phyloP scores from a whole-genome alignment of 2,113 vertebrate genomes.

The Bothrops jararaca region DNA sequence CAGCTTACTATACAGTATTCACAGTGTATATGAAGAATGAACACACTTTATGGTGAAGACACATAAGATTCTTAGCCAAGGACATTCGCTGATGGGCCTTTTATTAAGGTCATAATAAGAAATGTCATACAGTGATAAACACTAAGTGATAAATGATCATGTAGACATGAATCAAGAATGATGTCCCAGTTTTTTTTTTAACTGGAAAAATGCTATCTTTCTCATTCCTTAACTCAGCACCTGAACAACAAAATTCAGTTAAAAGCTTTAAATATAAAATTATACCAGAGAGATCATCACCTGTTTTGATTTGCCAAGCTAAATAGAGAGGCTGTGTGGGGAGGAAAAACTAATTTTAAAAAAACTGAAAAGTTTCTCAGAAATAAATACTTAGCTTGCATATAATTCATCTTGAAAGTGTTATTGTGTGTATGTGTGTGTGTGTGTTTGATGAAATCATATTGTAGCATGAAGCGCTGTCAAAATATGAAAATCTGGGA shows the following conservation, averaged over 20 bases:
- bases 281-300: neutral
- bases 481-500: neutral
- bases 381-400: neutral
- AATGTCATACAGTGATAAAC: slow-evolving; percentile 44
- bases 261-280: slow-evolving; percentile 33
- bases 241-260: neutral
- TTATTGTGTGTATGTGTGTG: neutral
- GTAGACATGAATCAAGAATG: slow-evolving; percentile 38
- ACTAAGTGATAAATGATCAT: slow-evolving; percentile 34
- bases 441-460: neutral
- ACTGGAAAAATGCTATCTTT: slow-evolving; percentile 7
- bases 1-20: slow-evolving; percentile 15
- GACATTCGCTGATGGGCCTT: slow-evolving; percentile 41
- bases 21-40: slow-evolving; percentile 40
- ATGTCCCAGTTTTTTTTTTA: slow-evolving; percentile 16
- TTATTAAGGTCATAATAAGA: slow-evolving; percentile 57
- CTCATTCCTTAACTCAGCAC: slow-evolving; percentile 13
- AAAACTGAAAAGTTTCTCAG: neutral
- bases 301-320: neutral
- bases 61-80: slow-evolving; percentile 48
- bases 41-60: slow-evolving; percentile 39
- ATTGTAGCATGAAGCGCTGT: neutral
- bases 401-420: neutral
- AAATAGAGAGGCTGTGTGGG: neutral
- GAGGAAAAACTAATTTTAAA: neutral